Base-by-base conservation (phyloP, 2,888 invertebrate genomes). In the Mesorhabditis sp. region DNA sequence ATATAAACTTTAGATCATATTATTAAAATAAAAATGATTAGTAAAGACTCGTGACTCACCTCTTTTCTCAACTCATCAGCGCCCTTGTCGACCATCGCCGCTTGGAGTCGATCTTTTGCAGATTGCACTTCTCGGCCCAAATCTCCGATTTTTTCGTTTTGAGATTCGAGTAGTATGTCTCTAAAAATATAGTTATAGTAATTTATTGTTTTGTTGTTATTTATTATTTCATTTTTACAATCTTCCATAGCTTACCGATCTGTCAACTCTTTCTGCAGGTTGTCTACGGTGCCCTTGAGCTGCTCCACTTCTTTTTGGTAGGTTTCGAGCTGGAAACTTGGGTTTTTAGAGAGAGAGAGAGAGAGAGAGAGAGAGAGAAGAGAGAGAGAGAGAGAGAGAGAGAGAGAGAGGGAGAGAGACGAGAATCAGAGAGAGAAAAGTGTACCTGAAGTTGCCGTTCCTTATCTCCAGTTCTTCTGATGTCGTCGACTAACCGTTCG, bases 91-190 rank as follows among this genome's bases (percentile, higher is more conserved):
- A 75, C 76, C 76, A 79, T 76, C 5, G 79, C 76, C 44, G 71
- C 72, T 43, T 74, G 67, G 13, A 78, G 65, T 45, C 69, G 70
- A 43, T 81, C 74, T 50, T 77, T 71, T 6, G 76, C 75, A 6
- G 66, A 65, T 7, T 63, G 68, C 13, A 82, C 66, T 65, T 85
- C 82, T 13, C 80, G 69, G 61, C 80, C 80, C 70, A 86, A 72
- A 69, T 84, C 84, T 41, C 81, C 82, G 64, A 84, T 84, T 74
- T 86, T 86, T 66, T 86, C 85, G 71, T 83, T 84, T 70, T 86
- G 86, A 5, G 82, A 82, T n/a, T 84, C 84, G 63, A 86, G 68
- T 7, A 86, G 71, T 44, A 86, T 79, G 74, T 86, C 81, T 43
- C 84, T 50, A 50, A 50, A 50, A 2, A 68, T 67, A 82, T 81